Conservation (phyloP, 1,140 invertebrate species). For the Lutraria rhynchaena region DNA sequence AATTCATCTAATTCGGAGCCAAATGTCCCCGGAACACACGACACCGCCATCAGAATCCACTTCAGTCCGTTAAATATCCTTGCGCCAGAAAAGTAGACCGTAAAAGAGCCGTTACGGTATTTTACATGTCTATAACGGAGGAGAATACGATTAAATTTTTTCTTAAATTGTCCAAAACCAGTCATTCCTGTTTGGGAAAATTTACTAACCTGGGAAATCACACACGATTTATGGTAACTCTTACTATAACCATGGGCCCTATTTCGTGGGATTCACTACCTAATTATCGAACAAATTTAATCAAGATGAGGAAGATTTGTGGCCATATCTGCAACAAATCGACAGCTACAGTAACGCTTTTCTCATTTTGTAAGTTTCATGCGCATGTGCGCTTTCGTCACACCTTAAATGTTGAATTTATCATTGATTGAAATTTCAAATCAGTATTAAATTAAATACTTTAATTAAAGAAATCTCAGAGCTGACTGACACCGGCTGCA, state of each 20-base stretch:
- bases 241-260: background rate
- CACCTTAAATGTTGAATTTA: no score
- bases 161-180: background rate
- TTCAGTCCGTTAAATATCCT: constrained; percentile 44
- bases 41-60: constrained; percentile 16
- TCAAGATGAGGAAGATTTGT: constrained; percentile 11
- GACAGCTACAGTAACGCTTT: no score
- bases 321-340: background rate
- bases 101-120: constrained; percentile 25
- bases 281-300: constrained; percentile 15
- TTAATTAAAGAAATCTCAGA: no score
- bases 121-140: constrained; percentile 39
- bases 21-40: constrained; percentile 53
- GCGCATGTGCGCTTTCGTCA: no score
- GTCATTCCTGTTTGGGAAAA: constrained; percentile 16
- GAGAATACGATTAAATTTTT: constrained; percentile 32
- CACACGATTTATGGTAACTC: constrained; percentile 8
- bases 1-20: constrained; percentile 9
- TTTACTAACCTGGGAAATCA: constrained; percentile 44
- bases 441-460: no score
- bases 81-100: constrained; percentile 10
- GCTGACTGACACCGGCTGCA: no score
- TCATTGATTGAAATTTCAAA: no score
- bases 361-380: no score
- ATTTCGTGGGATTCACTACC: constrained; percentile 44